phyloP scores from a whole-genome alignment of 2,888 invertebrate species.

The Lasioglossum villosulum region DNA sequence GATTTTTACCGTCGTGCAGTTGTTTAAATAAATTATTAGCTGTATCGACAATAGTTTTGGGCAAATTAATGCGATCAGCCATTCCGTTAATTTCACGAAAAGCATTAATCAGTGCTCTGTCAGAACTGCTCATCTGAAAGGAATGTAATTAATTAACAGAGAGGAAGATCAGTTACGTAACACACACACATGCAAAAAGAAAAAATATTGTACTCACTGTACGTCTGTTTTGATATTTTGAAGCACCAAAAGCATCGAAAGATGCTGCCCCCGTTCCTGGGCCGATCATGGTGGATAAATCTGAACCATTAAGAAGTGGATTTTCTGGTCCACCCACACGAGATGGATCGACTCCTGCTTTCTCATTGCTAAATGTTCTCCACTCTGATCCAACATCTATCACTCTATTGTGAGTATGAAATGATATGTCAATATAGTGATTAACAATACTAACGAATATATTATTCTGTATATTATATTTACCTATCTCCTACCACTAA shows the following conservation, averaged over 20 bases:
- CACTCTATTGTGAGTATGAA: conserved; percentile 87
- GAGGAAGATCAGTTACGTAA: neutral
- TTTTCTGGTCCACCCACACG: conserved; percentile 99
- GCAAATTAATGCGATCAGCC: conserved; percentile 99
- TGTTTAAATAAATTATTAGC: conserved; percentile 99
- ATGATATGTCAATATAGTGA: neutral
- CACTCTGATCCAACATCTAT: conserved; percentile 99
- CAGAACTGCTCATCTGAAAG: conserved; percentile 96
- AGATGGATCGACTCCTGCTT: conserved; percentile 97
- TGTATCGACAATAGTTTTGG: conserved; percentile 98
- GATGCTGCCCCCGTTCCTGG: conserved; percentile 90
- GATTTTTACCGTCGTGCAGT: conserved; percentile 97
- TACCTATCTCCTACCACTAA: conserved; percentile 99
- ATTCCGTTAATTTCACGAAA: conserved; percentile 98
- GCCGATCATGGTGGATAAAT: conserved; percentile 98
- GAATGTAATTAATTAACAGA: neutral
- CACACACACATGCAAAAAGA: neutral
- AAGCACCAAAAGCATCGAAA: conserved; percentile 93
- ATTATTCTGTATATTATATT: conserved; percentile 4
- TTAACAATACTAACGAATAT: neutral
- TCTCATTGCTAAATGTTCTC: conserved; percentile 99
- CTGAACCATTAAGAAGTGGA: conserved; percentile 96
- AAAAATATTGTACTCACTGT: conserved; percentile 84
- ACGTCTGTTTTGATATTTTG: conserved; percentile 88
- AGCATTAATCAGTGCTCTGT: conserved; percentile 97